Percentiles rank a stretch among this genome's conserved stretches.
phyloP scores from a whole-genome alignment of 2,888 invertebrate species.

The Drosophila flavopinicola region DNA sequence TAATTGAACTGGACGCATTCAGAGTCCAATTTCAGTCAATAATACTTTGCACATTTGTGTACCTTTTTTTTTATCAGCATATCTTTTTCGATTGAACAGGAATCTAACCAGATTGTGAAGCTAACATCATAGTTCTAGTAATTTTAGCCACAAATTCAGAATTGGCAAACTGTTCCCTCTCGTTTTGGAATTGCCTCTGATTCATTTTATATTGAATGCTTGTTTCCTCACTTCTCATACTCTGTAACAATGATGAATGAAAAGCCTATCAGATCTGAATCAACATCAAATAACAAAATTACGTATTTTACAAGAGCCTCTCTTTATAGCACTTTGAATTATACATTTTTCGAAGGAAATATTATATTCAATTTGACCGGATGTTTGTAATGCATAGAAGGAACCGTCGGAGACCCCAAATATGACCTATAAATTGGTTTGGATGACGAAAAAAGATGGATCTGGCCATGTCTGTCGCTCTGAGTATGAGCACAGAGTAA shows the following conservation, averaged over 20 bases:
- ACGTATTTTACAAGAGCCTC: too few relatives aligned
- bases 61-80: too few relatives aligned
- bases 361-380: too few relatives aligned
- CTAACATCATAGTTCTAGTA: background rate
- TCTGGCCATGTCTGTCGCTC: too few relatives aligned
- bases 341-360: too few relatives aligned
- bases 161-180: background rate
- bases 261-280: too few relatives aligned
- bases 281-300: too few relatives aligned
- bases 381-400: too few relatives aligned
- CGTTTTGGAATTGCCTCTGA: background rate
- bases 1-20: background rate
- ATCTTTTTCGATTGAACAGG: background rate
- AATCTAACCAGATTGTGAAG: background rate
- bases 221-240: constrained; percentile 15
- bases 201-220: background rate
- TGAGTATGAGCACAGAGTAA: constrained; percentile 1
- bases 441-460: too few relatives aligned
- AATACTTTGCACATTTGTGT: background rate
- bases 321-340: too few relatives aligned
- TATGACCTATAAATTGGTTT: too few relatives aligned
- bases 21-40: background rate
- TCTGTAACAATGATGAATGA: background rate
- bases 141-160: background rate
- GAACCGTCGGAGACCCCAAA: too few relatives aligned